These are phyloP conservation scores for Epicampocera succincta DNA, from an alignment of 2,888 invertebrate species.

Conservation along the genomic window DNA sequence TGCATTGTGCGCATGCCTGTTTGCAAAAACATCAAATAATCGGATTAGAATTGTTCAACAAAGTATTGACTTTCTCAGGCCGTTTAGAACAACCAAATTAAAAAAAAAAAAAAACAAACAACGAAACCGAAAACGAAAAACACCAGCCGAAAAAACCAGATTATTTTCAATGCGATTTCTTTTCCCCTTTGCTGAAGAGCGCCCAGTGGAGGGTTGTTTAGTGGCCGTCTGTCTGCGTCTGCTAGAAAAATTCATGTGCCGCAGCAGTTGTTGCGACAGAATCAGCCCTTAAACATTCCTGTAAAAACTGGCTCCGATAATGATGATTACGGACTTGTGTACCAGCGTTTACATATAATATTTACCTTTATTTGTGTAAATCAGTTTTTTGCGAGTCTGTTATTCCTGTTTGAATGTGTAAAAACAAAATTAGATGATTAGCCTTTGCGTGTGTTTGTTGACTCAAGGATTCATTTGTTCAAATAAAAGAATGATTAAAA, in stretches of 20 bases:
- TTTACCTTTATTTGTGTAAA: conserved; percentile 56
- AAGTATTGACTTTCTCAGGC: conserved; percentile 79
- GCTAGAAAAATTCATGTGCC: conserved; percentile 29
- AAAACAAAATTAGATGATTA: conserved; percentile 60
- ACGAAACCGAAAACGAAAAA: background rate
- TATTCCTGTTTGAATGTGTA: conserved; percentile 14
- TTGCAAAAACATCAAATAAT: conserved; percentile 72
- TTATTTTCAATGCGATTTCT: conserved; percentile 21
- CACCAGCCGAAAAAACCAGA: conserved; percentile 43
- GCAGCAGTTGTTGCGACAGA: conserved; percentile 28
- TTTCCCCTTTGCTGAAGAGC: background rate
- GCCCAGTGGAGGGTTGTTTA: conserved; percentile 57
- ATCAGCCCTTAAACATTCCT: conserved; percentile 60
- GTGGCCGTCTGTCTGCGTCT: background rate
- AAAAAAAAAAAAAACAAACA: too few relatives aligned
- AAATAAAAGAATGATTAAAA: conserved; percentile 52
- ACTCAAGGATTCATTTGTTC: conserved; percentile 58
- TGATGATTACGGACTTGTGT: conserved; percentile 60
- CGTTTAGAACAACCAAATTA: conserved; percentile 55
- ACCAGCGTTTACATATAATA: conserved; percentile 45
- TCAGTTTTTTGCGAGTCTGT: conserved; percentile 28
- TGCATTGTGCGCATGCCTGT: conserved; percentile 68
- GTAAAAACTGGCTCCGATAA: background rate
- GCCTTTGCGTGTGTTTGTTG: conserved; percentile 50
- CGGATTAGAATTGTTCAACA: conserved; percentile 78